phyloP scores from a whole-genome alignment of 2,797 vertebrate species.

The Pangasius mekongensis region DNA sequence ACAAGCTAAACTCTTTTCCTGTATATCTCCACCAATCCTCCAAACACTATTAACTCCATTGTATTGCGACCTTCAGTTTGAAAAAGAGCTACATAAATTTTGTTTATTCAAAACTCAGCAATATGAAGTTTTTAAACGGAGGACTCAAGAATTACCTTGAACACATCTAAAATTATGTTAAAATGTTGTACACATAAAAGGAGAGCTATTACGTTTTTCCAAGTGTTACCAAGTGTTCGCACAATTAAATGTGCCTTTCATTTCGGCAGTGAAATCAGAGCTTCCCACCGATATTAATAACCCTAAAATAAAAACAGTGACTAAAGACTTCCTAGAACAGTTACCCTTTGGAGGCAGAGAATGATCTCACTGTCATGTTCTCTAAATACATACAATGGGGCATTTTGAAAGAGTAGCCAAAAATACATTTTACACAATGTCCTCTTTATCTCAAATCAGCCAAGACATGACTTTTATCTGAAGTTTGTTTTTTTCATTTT shows the following conservation, averaged over 20 bases:
- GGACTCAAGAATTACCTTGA: not conserved
- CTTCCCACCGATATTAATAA: not conserved
- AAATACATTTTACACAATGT: not conserved
- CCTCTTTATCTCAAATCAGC: not conserved
- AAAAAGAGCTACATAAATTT: too few species aligned
- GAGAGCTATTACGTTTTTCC: not conserved
- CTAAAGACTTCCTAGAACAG: not conserved
- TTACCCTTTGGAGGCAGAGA: not conserved
- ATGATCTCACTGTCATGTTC: slow-evolving; percentile 6
- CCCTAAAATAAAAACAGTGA: not conserved
- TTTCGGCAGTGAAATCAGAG: not conserved
- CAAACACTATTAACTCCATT: not conserved
- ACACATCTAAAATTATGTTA: not conserved
- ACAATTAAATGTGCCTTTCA: not conserved
- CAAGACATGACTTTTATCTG: not conserved
- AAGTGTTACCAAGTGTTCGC: not conserved
- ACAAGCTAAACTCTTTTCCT: not conserved
- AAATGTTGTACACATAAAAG: not conserved
- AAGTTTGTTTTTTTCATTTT: not conserved
- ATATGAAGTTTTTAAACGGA: not conserved
- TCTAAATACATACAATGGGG: not conserved
- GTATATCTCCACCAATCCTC: not conserved
- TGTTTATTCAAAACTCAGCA: not conserved
- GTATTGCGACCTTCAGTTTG: not conserved
- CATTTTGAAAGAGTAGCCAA: not conserved